Conservation (phyloP, 2,797 vertebrate genomes). For the Poliocrania exsul region DNA sequence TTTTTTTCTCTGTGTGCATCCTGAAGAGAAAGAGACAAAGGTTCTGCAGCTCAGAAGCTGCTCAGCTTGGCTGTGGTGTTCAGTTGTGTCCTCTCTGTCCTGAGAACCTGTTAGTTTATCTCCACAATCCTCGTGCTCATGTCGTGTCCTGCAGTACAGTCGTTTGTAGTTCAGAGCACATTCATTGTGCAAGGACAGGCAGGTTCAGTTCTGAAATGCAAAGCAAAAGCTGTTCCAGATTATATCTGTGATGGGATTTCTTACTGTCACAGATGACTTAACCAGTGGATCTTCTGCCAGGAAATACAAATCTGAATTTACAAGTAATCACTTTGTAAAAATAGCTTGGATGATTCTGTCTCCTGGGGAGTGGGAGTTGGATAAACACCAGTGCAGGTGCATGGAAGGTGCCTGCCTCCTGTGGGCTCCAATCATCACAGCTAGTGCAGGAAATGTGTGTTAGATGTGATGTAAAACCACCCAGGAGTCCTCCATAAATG, state of each 20-base stretch:
- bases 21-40: background rate
- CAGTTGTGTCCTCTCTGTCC: background rate
- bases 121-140: rapidly evolving
- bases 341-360: background rate
- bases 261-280: background rate
- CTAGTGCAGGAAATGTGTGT: background rate
- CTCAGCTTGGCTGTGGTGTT: background rate
- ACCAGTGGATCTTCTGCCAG: background rate
- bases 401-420: background rate
- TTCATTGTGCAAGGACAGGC: background rate
- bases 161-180: background rate
- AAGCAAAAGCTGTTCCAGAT: background rate
- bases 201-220: background rate
- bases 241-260: background rate
- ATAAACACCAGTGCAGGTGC: background rate
- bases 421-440: background rate
- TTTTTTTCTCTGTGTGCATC: background rate
- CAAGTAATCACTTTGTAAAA: background rate
- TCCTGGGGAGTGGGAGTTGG: background rate
- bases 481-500: background rate
- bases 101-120: background rate
- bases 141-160: background rate
- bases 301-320: background rate
- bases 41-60: background rate
- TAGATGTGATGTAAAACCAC: background rate